Evolutionary conservation across 2,113 vertebrate species (phyloP).

Genomic region (Aegithalos caudatus): DNA sequence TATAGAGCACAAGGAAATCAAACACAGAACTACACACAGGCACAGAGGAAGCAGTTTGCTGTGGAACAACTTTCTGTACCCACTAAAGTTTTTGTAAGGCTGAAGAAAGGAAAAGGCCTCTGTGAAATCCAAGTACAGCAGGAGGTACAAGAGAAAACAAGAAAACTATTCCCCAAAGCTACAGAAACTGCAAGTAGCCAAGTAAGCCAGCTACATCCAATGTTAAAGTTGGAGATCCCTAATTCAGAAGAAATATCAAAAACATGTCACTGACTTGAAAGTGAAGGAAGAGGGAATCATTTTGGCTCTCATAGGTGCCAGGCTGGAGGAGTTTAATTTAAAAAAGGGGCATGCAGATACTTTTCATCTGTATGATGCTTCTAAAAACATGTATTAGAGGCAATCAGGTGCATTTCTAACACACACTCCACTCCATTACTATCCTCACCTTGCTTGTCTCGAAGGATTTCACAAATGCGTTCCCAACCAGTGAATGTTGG

Average conservation of each 20-base stretch:
- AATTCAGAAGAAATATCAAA: not conserved
- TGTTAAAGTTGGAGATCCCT: not conserved
- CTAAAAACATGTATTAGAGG: not conserved
- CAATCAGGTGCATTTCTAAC: not conserved
- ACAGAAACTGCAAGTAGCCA: not conserved
- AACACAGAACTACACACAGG: not conserved
- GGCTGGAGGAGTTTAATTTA: not conserved
- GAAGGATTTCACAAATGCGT: not conserved
- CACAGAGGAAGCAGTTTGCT: not conserved
- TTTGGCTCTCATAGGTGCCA: not conserved
- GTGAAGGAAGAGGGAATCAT: not conserved
- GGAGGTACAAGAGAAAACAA: not conserved
- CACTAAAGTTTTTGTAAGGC: not conserved
- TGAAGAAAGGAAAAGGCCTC: not conserved
- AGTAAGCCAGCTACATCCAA: not conserved
- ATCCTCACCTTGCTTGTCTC: not conserved
- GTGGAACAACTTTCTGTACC: not conserved
- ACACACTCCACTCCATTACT: accelerated
- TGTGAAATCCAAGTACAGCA: not conserved
- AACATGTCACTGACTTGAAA: not conserved
- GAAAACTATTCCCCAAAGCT: not conserved
- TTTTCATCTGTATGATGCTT: not conserved
- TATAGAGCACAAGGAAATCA: not conserved
- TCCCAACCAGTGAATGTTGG: not conserved
- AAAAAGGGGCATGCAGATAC: not conserved